These are phyloP conservation scores for Porites australiensis DNA, from an alignment of 64 coral and sea anemone species.

Conservation along the genomic window DNA sequence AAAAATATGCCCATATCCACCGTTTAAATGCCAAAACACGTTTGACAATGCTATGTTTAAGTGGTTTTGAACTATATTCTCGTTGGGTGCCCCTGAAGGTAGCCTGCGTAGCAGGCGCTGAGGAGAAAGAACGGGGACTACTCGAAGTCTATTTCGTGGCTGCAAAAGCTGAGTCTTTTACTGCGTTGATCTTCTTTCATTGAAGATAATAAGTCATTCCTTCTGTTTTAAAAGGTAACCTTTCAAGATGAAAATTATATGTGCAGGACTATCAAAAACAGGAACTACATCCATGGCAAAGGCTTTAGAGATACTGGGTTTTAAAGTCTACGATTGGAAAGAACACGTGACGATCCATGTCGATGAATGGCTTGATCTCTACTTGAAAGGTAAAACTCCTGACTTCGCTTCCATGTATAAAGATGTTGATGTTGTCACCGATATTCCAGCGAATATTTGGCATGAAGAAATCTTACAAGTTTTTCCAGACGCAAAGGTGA, in stretches of 20 bases:
- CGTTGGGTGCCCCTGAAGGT: too few relatives aligned
- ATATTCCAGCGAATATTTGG: constrained; percentile 1
- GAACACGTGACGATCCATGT: background rate
- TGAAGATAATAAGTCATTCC: too few relatives aligned
- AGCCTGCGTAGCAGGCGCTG: too few relatives aligned
- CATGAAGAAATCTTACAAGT: constrained; percentile 24
- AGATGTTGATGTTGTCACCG: constrained; percentile 36
- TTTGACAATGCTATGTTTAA: too few relatives aligned
- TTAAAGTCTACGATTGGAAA: constrained; percentile 4
- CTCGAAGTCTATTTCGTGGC: too few relatives aligned
- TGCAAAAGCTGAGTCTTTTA: too few relatives aligned
- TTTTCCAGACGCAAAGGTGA: constrained; percentile 34
- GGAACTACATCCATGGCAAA: constrained; percentile 19
- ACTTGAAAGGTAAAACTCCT: background rate
- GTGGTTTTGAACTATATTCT: too few relatives aligned
- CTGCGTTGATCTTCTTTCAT: too few relatives aligned
- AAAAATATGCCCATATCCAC: too few relatives aligned
- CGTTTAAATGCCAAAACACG: too few relatives aligned
- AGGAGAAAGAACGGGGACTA: too few relatives aligned
- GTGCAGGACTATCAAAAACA: constrained; percentile 23
- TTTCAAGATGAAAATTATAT: background rate
- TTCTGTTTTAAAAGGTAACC: too few relatives aligned
- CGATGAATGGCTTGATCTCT: constrained; percentile 12
- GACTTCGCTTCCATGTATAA: constrained; percentile 33
- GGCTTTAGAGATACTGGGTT: constrained; percentile 13